Percentiles rank a stretch among this genome's conserved stretches.
Conservation (phyloP, 2,113 vertebrate genomes). For the Sander vitreus region DNA sequence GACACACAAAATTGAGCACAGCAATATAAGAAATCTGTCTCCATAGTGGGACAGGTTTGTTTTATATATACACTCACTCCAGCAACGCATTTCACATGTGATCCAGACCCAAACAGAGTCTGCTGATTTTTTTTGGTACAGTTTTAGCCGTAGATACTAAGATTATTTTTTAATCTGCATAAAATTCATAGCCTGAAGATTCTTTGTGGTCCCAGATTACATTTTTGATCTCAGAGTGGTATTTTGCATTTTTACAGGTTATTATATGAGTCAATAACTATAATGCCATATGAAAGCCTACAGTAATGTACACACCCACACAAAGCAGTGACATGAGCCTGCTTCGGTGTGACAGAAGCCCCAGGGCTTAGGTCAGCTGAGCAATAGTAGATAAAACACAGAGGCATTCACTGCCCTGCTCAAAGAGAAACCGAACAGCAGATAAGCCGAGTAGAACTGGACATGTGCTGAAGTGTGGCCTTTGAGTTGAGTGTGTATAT, state of each 20-base stretch:
- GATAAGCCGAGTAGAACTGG: constrained; percentile 16
- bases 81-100: neutral
- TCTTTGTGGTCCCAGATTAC: no score
- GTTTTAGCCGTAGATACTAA: no score
- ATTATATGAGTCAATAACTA: neutral
- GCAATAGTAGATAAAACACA: constrained; percentile 22
- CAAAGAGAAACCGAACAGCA: constrained; percentile 23
- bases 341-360: constrained; percentile 32
- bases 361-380: constrained; percentile 58
- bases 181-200: no score
- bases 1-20: neutral
- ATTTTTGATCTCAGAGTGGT: neutral
- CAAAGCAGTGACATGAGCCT: constrained; percentile 11
- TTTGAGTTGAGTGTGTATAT: neutral
- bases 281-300: neutral
- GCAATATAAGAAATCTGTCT: neutral
- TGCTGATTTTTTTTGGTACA: no score
- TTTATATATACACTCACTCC: neutral
- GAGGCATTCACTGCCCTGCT: constrained; percentile 15
- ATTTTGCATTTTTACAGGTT: constrained; percentile 4
- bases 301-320: constrained; percentile 22
- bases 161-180: no score
- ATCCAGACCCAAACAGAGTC: neutral
- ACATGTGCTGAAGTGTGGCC: constrained; percentile 1
- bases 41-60: neutral